Evolutionary conservation across 2,797 vertebrate species (phyloP).

Genomic region (Lepus oiostolus): DNA sequence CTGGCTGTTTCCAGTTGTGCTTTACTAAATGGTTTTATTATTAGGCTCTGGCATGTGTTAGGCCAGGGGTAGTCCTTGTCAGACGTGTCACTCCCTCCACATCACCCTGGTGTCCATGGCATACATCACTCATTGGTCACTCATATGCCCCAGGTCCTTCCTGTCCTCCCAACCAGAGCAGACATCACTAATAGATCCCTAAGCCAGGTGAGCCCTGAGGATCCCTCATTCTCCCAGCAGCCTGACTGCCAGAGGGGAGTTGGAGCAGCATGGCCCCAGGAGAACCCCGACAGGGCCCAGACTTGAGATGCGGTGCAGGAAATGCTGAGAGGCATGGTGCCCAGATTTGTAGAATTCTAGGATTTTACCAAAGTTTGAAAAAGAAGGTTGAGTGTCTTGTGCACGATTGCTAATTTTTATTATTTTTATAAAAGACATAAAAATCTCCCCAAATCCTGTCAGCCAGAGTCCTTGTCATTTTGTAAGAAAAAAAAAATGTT

Average conservation of each 20-base stretch:
- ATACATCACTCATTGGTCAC: neutral
- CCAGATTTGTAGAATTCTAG: neutral
- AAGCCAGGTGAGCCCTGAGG: neutral
- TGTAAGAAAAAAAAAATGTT: conserved; percentile 21
- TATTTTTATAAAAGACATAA: neutral
- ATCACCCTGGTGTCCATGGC: neutral
- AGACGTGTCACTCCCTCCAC: neutral
- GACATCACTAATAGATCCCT: neutral
- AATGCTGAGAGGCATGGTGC: neutral
- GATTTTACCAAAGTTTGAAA: neutral
- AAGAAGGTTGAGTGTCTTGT: neutral
- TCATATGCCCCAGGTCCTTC: neutral
- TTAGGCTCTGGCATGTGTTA: neutral
- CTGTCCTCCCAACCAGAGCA: neutral
- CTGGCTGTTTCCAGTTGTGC: neutral
- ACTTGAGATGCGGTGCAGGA: neutral
- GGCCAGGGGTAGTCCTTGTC: neutral
- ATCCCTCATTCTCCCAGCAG: neutral
- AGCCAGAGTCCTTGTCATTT: neutral
- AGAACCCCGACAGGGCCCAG: neutral
- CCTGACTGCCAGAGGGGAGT: neutral
- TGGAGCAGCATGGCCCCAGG: neutral
- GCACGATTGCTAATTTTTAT: neutral
- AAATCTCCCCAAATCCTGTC: neutral
- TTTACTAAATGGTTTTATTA: neutral